phyloP scores from a whole-genome alignment of 2,797 vertebrate species.

The Ispidina picta region DNA sequence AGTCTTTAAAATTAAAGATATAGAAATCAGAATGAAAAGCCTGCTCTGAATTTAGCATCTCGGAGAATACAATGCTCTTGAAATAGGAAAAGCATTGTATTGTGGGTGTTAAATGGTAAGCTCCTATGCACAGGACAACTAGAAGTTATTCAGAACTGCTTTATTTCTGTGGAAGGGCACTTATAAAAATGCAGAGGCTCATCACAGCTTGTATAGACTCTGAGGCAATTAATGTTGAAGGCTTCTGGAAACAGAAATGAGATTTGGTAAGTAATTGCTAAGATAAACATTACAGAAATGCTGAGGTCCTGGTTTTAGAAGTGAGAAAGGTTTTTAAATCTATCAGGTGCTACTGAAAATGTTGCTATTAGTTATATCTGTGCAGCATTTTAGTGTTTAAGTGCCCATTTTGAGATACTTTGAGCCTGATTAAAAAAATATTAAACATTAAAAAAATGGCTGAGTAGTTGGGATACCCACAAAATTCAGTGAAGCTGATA shows the following conservation, averaged over 20 bases:
- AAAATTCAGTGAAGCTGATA: neutral
- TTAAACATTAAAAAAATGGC: neutral
- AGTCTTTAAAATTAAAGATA: neutral
- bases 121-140: neutral
- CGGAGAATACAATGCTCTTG: neutral
- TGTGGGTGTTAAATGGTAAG: neutral
- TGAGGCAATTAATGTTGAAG: conserved; percentile 20
- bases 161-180: neutral
- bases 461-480: neutral
- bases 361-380: neutral
- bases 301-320: conserved; percentile 18
- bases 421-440: conserved; percentile 33
- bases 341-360: neutral
- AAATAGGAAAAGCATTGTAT: neutral
- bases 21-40: neutral
- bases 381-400: neutral
- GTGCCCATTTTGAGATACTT: conserved; percentile 23
- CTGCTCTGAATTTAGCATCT: neutral
- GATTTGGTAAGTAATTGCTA: conserved; percentile 29
- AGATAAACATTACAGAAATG: conserved; percentile 33
- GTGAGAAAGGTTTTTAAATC: neutral
- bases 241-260: conserved; percentile 29
- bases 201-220: neutral
- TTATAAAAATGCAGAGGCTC: neutral
- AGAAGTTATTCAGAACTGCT: neutral